These are phyloP conservation scores for Chromoteleia sp. DNA, from an alignment of 2,888 invertebrate species.

Conservation along the genomic window DNA sequence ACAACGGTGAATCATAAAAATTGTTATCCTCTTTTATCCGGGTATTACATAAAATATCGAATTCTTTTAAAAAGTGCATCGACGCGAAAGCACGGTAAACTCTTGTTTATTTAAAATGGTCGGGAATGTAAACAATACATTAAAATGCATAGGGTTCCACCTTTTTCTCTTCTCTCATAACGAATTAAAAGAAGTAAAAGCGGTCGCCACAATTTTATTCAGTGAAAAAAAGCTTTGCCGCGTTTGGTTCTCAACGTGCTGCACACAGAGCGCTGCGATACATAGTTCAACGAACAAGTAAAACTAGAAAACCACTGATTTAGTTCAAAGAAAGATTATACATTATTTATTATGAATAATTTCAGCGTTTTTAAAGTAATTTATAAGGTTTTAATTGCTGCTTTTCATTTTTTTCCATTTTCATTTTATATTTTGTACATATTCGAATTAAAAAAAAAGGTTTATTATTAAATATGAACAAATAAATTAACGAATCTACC, in stretches of 20 bases:
- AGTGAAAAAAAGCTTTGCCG: constrained; percentile 36
- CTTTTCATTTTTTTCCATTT: too few relatives aligned
- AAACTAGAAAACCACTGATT: constrained; percentile 39
- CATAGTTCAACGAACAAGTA: constrained; percentile 42
- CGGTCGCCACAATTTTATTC: constrained; percentile 49
- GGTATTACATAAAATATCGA: constrained; percentile 39
- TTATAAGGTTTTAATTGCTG: too few relatives aligned
- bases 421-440: too few relatives aligned
- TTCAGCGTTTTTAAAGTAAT: constrained; percentile 1
- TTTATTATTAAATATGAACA: too few relatives aligned
- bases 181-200: constrained; percentile 49
- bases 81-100: constrained; percentile 9
- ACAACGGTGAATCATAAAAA: constrained; percentile 18
- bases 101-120: constrained; percentile 46
- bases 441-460: too few relatives aligned
- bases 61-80: constrained; percentile 28
- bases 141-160: constrained; percentile 42
- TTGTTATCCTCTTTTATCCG: constrained; percentile 11
- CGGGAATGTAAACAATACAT: constrained; percentile 47
- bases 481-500: too few relatives aligned
- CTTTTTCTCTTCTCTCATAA: constrained; percentile 36
- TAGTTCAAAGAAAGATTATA: constrained; percentile 15
- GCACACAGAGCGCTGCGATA: constrained; percentile 11
- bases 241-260: constrained; percentile 30
- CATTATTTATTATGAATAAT: constrained; percentile 16